phyloP scores from a whole-genome alignment of 2,113 vertebrate species.

The Sorex fumeus region DNA sequence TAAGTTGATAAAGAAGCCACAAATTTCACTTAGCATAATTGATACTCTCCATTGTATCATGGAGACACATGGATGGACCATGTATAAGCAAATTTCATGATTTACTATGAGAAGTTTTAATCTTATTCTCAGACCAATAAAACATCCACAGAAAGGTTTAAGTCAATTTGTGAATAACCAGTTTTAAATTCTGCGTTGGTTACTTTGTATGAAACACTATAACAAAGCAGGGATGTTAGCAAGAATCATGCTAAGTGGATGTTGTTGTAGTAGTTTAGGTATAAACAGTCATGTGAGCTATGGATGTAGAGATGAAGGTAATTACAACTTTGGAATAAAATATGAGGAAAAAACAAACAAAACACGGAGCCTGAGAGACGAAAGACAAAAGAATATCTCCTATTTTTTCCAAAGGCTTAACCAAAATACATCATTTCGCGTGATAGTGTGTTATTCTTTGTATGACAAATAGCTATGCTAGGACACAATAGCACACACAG shows the following conservation, averaged over 20 bases:
- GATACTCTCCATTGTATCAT: no score
- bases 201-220: neutral
- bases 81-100: no score
- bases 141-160: neutral
- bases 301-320: neutral
- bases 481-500: neutral
- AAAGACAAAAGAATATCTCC: neutral
- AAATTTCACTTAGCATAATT: neutral
- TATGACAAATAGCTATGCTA: neutral
- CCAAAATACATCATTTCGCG: neutral
- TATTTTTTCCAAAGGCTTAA: neutral
- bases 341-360: neutral
- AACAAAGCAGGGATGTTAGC: no score
- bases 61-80: no score
- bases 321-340: neutral
- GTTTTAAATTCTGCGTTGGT: neutral
- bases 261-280: no score
- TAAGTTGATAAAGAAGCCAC: neutral
- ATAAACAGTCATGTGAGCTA: no score
- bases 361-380: neutral
- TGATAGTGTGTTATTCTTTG: neutral
- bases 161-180: neutral
- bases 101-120: neutral
- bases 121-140: neutral
- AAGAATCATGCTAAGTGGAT: no score